Evolutionary conservation across 64 coral and sea anemone species (phyloP).

Genomic region (Dendronephthya gigantea): DNA sequence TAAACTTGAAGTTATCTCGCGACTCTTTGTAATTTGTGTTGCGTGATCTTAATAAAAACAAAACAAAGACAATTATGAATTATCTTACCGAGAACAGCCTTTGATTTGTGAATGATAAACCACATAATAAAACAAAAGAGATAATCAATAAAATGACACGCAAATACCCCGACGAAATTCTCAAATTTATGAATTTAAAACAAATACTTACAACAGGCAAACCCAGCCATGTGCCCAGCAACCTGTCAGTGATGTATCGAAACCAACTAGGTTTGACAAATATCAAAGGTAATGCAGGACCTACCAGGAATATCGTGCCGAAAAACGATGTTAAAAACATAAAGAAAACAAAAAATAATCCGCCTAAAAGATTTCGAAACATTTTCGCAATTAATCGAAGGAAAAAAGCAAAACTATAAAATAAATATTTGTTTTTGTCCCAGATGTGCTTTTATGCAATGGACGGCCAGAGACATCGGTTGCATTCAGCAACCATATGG

Average conservation of each 20-base stretch:
- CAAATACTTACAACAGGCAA: slow-evolving; percentile 46
- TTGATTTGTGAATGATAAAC: too few species aligned
- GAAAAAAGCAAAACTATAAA: not conserved
- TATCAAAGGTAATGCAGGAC: slow-evolving; percentile 37
- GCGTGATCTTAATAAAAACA: too few species aligned
- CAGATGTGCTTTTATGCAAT: not conserved
- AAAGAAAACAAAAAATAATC: slow-evolving; percentile 22
- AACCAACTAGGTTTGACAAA: slow-evolving; percentile 44
- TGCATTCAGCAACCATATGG: too few species aligned
- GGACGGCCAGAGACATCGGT: too few species aligned
- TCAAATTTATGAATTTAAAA: not conserved
- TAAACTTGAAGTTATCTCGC: too few species aligned
- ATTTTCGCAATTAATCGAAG: slow-evolving; percentile 9
- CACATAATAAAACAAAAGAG: not conserved
- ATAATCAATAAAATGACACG: not conserved
- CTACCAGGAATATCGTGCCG: slow-evolving; percentile 54
- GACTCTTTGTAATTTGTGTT: too few species aligned
- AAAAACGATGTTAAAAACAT: slow-evolving; percentile 47
- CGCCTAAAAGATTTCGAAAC: slow-evolving; percentile 47
- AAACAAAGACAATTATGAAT: too few species aligned
- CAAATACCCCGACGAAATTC: not conserved
- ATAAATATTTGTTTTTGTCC: not conserved
- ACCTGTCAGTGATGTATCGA: slow-evolving; percentile 40
- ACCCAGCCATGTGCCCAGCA: slow-evolving; percentile 30
- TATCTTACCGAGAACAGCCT: too few species aligned